A percentile compares a stretch with the other conserved stretches of the same genome.
Evolutionary conservation across 2,797 vertebrate genomes (phyloP).

Genomic region (Sarcophilus harrisii): DNA sequence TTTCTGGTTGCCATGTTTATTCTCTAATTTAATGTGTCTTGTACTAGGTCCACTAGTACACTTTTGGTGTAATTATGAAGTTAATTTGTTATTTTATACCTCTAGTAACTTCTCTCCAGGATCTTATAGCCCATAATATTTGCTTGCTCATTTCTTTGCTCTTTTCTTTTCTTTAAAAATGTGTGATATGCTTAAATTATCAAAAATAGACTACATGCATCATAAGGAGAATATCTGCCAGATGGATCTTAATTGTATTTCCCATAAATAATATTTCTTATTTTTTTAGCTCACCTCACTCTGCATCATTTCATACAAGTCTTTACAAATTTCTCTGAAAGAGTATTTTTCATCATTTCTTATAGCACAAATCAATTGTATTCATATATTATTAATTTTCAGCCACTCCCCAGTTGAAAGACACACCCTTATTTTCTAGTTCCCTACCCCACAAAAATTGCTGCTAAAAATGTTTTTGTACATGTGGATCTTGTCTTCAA

Average conservation of each 20-base stretch:
- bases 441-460: background rate
- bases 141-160: background rate
- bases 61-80: background rate
- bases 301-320: background rate
- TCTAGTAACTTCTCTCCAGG: background rate
- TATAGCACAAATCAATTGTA: background rate
- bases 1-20: background rate
- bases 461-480: background rate
- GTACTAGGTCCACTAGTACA: background rate
- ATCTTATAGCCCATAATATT: background rate
- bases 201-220: conserved; percentile 48
- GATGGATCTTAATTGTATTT: conserved; percentile 76
- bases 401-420: background rate
- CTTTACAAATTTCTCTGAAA: background rate
- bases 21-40: background rate
- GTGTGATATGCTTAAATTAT: background rate
- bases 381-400: background rate
- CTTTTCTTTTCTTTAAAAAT: background rate
- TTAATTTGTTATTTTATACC: background rate
- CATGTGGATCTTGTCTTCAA: background rate
- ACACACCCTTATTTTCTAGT: background rate
- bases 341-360: background rate
- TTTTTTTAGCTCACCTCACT: background rate
- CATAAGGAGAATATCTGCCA: conserved; percentile 77
- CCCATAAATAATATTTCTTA: conserved; percentile 67